Base-by-base conservation (phyloP, 2,797 vertebrate genomes). In the Dromococcyx pavoninus region DNA sequence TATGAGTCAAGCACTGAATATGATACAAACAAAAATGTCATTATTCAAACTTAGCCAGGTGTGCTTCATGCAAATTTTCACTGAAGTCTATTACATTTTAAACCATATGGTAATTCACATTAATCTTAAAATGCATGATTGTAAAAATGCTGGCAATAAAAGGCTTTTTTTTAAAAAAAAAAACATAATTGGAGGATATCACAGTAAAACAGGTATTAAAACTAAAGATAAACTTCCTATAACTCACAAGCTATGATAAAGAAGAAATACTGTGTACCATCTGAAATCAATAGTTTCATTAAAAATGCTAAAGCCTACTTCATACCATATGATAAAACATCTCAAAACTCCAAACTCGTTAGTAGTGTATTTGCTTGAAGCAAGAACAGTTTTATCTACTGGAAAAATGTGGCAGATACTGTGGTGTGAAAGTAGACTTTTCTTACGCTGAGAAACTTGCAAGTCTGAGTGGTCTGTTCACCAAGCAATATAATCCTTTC, bases 21-120 rank as follows among this genome's bases (percentile, higher is more conserved):
- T 37, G 37, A 91, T 69, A 28, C 60, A 87, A 76, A 82, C 37
- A 96, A 95, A 94, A 95, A 89, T 56, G 53, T 43, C 33, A 67
- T 95, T 96, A 90, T 83, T 64, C 46, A 57, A 77, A 61, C 27
- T 62, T 89, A 89, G 64, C 37, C 96, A 97, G 94, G 91, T 97
- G 94, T 91, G 50, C 54, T 83, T 95, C 86, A n/a, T 78, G 76
- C 41, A 86, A 62, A 95, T 91, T 83, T 90, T 95, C 32, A 80
- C 75, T 95, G 73, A 93, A 95, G 90, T 85, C 53, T 78, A 48
- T 77, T 91, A 61, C 53, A 27, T 95, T 91, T 94, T 32, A 89
- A 95, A 92, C 70, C 43, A 46, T 93, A 90, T 54, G 61, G 41
- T 91, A 86, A 86, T 96, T 91, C 76, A 41, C 64, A 92, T 95